Conservation (phyloP, 2,797 vertebrate species). For the Sebastolobus altivelis region DNA sequence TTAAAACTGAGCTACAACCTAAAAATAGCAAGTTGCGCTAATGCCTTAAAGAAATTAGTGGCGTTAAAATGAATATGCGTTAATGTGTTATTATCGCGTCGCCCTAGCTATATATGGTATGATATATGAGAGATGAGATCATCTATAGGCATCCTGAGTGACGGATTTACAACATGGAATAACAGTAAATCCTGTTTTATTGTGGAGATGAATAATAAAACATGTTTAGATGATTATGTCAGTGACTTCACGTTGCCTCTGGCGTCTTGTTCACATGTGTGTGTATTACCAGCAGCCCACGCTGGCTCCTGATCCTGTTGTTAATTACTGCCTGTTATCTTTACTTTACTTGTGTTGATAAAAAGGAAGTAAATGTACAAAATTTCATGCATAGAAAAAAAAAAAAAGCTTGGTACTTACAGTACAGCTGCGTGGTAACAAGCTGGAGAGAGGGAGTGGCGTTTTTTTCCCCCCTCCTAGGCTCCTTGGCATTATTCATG, state of each 20-base stretch:
- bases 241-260: slow-evolving; percentile 58
- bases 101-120: neutral
- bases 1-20: too few relatives aligned
- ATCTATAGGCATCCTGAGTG: slow-evolving; percentile 1
- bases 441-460: slow-evolving; percentile 13
- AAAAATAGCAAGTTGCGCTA: too few relatives aligned
- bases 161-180: slow-evolving; percentile 35
- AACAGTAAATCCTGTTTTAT: slow-evolving; percentile 37
- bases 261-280: slow-evolving; percentile 61
- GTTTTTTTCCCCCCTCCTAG: slow-evolving; percentile 15
- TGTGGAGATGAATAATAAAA: slow-evolving; percentile 61
- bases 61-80: too few relatives aligned
- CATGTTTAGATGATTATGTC: slow-evolving; percentile 65
- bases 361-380: slow-evolving; percentile 42
- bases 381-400: slow-evolving; percentile 17
- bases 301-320: slow-evolving; percentile 49
- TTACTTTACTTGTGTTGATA: slow-evolving; percentile 46
- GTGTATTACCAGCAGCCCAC: slow-evolving; percentile 52
- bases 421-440: slow-evolving; percentile 24
- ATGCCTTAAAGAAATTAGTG: too few relatives aligned
- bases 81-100: too few relatives aligned
- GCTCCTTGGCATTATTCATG: slow-evolving; percentile 51
- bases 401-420: slow-evolving; percentile 43
- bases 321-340: slow-evolving; percentile 45
- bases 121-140: neutral